Evolutionary conservation across 64 coral and sea anemone species (phyloP), one percentile per base, ranked within the genome.

Genomic region (Catalaphyllia jardinei): DNA sequence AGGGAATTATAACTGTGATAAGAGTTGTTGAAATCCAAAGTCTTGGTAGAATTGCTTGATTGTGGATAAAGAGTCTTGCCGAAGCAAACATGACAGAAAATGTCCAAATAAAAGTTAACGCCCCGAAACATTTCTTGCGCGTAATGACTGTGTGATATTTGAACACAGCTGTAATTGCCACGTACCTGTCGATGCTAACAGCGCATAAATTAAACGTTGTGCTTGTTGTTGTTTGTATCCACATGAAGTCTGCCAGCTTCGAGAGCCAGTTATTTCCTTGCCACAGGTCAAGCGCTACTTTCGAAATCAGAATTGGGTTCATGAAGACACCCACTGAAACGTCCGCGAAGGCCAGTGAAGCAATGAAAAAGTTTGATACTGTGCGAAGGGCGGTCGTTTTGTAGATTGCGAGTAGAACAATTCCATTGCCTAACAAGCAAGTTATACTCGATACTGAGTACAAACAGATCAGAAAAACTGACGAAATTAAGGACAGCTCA

Each of bases 311-410:
- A 31, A 96, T 69, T 12, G 94, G 94, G 29, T 96, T 91, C 79
- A 96, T 92, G 22, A 96, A 22, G 5, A 96, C 50, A 10, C 94
- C 91, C 18, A 92, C 86, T 4, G 78, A 85, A 22, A 96, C 29
- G 75, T 96, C 94, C 3, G 91, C 94, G 0, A 75, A 46, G 8
- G 94, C 89, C 50, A 96, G 75, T 0, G 94, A 96, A 31, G 90
- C 86, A 4, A 96, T 92, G 33, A 96, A 79, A 62, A 89, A 96
- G 67, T 92, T 92, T 3, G 94, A 92, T 18, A 92, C 90, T 31
- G 92, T 96, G 25, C 87, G 71, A 10, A 86, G 33, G 10, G 60
- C 19, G 4, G 60, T 79, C 4, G 89, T 80, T 79, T 82, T 76
- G 29, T 80, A 96, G n/a, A 96, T 88, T 7, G 90, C 94, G 0